Base-by-base conservation (phyloP, 2,888 invertebrate species). In the Pterostichus niger region DNA sequence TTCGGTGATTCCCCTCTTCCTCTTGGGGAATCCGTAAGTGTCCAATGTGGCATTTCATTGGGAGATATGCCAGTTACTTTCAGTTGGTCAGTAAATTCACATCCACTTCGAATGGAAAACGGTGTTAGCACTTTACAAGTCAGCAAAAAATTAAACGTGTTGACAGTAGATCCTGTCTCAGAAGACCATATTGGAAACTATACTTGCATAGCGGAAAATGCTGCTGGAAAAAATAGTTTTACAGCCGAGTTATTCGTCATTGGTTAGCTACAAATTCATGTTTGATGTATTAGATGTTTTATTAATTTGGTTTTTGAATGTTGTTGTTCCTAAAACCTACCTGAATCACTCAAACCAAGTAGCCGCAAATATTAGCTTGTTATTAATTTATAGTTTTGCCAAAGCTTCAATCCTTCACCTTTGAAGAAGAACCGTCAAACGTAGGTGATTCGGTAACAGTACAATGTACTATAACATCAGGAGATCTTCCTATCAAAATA, bases 401-500 rank as follows among this genome's bases (percentile, higher is more conserved):
- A 84, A 94, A 95, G 91, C 93, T 95, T 88, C 92, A 93, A 87
- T 94, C 95, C 86, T 96, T 96, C 90, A 91, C 93, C 85, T 96
- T 96, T 89, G 95, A 95, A 87, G 94, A 94, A 81, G 91, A 91
- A 84, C 91, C 92, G 33, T 89, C 91, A 17, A 92, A 91, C 86
- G 90, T 91, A 79, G 93, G 92, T 31, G 92, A 93, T 84, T 91
- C 91, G 56, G 91, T 91, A 59, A 91, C 92, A 52, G 91, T 94
- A 85, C 93, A 93, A 87, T 95, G 95, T 90, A 93, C 93, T 80
- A 93, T 94, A 85, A 92, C 94, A 85, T 93, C 94, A 88, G 96
- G 97, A 84, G 96, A 97, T 91, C 91, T 95, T 86, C 96, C 96
- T 11, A 92, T 97, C 84, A 93, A 92, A 85, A 94, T 97, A 84